Percentiles rank a stretch among this genome's conserved stretches.
phyloP scores from a whole-genome alignment of 1,140 invertebrate species.

The Cotesia glomerata region DNA sequence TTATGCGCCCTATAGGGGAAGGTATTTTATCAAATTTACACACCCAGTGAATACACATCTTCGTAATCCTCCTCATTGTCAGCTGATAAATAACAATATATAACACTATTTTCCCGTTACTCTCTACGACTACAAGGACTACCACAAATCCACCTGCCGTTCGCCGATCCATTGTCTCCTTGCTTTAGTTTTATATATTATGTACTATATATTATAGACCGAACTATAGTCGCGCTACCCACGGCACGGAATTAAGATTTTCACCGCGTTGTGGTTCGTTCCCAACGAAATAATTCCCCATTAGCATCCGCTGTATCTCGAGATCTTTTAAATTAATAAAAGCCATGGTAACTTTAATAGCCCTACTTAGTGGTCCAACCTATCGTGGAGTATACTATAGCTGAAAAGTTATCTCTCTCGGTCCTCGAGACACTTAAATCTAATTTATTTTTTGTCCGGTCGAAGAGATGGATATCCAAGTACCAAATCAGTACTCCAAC shows the following conservation, averaged over 20 bases:
- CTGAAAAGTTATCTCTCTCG: too few species aligned
- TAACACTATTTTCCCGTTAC: not conserved
- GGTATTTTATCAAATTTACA: not conserved
- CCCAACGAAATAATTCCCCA: conserved; percentile 2
- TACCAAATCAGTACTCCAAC: too few species aligned
- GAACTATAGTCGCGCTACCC: too few species aligned
- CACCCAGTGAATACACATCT: not conserved
- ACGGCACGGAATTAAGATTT: not conserved
- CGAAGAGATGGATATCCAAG: too few species aligned
- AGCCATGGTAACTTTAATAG: too few species aligned
- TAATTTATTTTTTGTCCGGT: too few species aligned
- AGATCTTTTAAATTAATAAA: too few species aligned
- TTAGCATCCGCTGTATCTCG: not conserved
- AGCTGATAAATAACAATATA: conserved; percentile 1
- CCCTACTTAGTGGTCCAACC: too few species aligned
- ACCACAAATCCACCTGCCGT: not conserved
- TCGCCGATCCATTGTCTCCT: not conserved
- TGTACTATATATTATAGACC: too few species aligned
- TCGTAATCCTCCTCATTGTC: conserved; percentile 11
- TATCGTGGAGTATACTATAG: too few species aligned
- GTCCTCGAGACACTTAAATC: too few species aligned
- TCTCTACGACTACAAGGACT: not conserved
- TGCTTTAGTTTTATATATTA: not conserved
- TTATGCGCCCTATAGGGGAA: not conserved
- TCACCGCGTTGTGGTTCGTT: not conserved